Evolutionary conservation across 2,797 vertebrate species (phyloP).

Genomic region (Labroides dimidiatus): DNA sequence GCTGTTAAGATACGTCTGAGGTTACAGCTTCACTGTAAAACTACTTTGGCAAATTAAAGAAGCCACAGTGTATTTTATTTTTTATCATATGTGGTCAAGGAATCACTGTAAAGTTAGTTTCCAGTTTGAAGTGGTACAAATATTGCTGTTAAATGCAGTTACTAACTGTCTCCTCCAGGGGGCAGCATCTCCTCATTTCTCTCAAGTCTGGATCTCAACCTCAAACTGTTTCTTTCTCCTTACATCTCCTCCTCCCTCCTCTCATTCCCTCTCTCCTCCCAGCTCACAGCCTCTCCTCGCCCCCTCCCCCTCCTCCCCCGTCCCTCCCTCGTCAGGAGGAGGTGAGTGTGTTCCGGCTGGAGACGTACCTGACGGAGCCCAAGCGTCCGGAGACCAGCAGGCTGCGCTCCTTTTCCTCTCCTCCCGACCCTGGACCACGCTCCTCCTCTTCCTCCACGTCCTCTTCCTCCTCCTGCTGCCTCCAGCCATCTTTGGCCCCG

Average conservation of each 20-base stretch:
- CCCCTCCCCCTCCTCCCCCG: conserved; percentile 45
- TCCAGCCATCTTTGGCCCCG: conserved; percentile 67
- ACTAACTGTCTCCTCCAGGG: conserved; percentile 7
- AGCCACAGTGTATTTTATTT: no score
- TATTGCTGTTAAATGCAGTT: background rate
- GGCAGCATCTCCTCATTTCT: background rate
- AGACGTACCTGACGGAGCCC: conserved; percentile 89
- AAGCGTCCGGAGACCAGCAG: conserved; percentile 88
- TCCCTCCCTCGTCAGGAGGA: conserved; percentile 78
- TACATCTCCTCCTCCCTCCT: background rate
- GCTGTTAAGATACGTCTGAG: no score
- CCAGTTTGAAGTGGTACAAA: no score
- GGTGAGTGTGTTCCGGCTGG: conserved; percentile 81
- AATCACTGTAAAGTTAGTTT: no score
- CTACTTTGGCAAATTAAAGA: no score
- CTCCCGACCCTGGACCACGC: conserved; percentile 85
- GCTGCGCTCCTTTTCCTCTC: conserved; percentile 88
- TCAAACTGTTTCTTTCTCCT: background rate
- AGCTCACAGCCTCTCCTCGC: conserved; percentile 47
- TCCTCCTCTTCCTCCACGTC: conserved; percentile 59
- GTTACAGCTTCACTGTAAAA: no score
- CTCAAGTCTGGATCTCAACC: background rate
- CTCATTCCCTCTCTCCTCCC: background rate
- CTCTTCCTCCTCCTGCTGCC: conserved; percentile 71
- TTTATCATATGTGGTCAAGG: no score